A percentile compares a stretch with the other conserved stretches of the same genome.
phyloP scores from a whole-genome alignment of 2,113 vertebrate genomes.

The Alethe diademata region DNA sequence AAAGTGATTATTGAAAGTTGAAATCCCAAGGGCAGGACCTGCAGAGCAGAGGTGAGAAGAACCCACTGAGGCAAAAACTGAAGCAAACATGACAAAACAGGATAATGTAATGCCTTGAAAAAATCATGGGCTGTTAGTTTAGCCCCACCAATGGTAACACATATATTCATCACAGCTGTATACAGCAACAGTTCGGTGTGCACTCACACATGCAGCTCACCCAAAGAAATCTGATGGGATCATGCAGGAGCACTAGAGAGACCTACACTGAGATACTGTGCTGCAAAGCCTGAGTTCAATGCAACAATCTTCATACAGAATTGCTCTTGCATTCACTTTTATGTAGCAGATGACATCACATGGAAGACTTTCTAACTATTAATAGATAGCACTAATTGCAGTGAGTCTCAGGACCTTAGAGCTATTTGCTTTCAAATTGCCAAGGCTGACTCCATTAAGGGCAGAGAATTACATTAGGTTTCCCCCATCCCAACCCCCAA shows the following conservation, averaged over 20 bases:
- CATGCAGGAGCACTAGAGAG: not conserved
- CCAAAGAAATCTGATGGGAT: not conserved
- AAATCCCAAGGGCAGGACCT: not conserved
- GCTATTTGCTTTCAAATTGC: not conserved
- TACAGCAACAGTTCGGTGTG: not conserved
- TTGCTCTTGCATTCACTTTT: not conserved
- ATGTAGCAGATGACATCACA: not conserved
- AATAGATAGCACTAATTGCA: not conserved
- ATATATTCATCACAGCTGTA: not conserved
- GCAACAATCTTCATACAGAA: not conserved
- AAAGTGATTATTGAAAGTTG: not conserved
- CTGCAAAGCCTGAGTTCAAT: not conserved
- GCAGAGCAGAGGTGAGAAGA: not conserved
- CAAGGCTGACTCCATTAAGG: not conserved
- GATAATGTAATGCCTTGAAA: not conserved
- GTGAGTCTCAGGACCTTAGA: not conserved
- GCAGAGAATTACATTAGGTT: not conserved
- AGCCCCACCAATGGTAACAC: not conserved
- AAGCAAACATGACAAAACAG: not conserved
- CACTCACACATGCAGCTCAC: not conserved
- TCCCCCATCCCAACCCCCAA: rapidly evolving
- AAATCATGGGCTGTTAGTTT: not conserved
- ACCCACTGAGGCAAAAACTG: not conserved
- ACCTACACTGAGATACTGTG: not conserved
- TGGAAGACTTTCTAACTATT: not conserved